Base-by-base conservation (phyloP, 2,797 vertebrate species). In the Staurois parvus region DNA sequence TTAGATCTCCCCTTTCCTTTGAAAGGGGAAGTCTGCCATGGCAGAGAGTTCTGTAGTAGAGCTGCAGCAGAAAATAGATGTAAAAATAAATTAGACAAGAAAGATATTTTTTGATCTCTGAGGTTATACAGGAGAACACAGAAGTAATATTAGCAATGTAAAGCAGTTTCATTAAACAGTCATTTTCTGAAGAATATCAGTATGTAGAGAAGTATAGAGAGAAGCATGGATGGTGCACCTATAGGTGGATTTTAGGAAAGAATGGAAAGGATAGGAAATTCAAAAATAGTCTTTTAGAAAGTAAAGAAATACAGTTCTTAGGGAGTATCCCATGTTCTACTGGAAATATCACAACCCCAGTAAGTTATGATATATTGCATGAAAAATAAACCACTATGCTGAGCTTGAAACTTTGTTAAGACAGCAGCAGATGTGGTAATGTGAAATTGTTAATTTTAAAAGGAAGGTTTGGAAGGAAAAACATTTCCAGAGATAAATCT, bases 1-100 rank as follows among this genome's bases (percentile, higher is more conserved):
- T 88, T 68, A n/a, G 72, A 29, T 77, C 8, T 59, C 42, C 29
- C 34, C 42, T 32, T 79, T 66, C 56, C 80, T 48, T 83, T 86
- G 21, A 78, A 15, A 64, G 76, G 29, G 21, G 29, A n/a, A 67
- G 34, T 26, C 7, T 40, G 75, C 19, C 10, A 17, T 45, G 34
- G 37, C 30, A 3, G 40, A 11, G 21, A 67, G 66, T 32, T 79
- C 64, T 67, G 21, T 30, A 69, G 6, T 5, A 69, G 24, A 2
- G 26, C 28, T 76, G 45, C 19, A 34, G 29, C 28, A 76, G 28
- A 56, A 4, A 40, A 26, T 8, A 68, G 17, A 48, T 11, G 26
- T 32, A 2, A 10, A n/a, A 37, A 67, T 34, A 34, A 37, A 66
- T n/a, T 37, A 79, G 77, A 28, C 12, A 17, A 48, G 77, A 7